These are phyloP conservation scores for Oedothorax gibbosus DNA, from an alignment of 1,140 invertebrate species.

Conservation along the genomic window DNA sequence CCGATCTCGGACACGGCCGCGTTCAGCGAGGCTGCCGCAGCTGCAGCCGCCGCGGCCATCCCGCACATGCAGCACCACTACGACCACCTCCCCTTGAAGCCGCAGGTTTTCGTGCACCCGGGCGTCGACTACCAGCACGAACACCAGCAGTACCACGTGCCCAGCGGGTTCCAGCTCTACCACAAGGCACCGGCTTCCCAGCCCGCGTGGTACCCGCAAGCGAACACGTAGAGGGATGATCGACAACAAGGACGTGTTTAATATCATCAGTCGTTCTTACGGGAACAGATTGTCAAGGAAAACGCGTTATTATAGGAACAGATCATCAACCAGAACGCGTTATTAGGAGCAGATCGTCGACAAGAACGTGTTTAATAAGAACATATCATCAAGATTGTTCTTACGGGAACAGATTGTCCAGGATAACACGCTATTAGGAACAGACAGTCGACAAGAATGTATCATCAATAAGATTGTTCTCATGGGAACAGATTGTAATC, in stretches of 20 bases:
- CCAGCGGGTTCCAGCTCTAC: conserved; percentile 87
- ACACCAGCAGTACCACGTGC: conserved; percentile 70
- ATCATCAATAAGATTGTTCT: no score
- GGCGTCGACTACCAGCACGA: conserved; percentile 50
- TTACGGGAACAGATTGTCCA: background rate
- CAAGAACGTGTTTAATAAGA: background rate
- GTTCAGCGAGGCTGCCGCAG: conserved; percentile 60
- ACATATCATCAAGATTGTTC: background rate
- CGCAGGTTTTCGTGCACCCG: conserved; percentile 72
- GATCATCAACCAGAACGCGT: no score
- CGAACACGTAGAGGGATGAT: conserved; percentile 64
- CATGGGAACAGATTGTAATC: no score
- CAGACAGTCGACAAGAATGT: no score
- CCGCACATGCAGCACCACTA: conserved; percentile 52
- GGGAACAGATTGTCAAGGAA: background rate
- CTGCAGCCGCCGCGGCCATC: conserved; percentile 57
- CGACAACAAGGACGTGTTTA: background rate
- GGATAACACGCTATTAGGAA: background rate
- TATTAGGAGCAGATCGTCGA: background rate
- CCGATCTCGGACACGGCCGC: conserved; percentile 71
- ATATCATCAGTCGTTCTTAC: background rate
- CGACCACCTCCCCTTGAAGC: conserved; percentile 87
- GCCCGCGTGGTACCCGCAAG: conserved; percentile 81
- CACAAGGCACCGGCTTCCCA: conserved; percentile 75
- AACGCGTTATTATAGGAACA: background rate